Evolutionary conservation across 1,140 invertebrate species (phyloP), one percentile per base, ranked within the genome.

Genomic region (Metopolophium dirhodum): DNA sequence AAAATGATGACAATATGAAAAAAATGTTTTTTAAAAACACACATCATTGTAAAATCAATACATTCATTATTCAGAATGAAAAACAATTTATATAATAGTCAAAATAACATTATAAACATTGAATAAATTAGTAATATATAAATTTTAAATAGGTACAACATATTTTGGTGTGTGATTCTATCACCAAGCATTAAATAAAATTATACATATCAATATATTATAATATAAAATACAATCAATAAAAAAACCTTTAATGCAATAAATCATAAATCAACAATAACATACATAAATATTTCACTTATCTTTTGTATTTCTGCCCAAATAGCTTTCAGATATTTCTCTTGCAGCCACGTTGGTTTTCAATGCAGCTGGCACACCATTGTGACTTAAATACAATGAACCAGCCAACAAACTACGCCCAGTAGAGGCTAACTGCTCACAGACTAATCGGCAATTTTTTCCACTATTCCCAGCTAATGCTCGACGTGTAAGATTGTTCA

Each of bases 301-400:
- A 83, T 93, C 68, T 83, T 91, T 93, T n/a, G 82, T 37, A 93
- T 93, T 93, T 57, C 91, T 93, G 14, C 47, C n/a, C 86, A 93
- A 93, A 93, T 93, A 93, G 18, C 82, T 83, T 85, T 86, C 35
- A 86, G 91, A 82, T 30, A 93, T 93, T 93, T 93, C 82, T 85
- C 49, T 85, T 18, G 91, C 91, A 41, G 91, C 91, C 14, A 93
- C 91, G 45, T 93, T 86, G 26, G 91, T 93, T 85, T 20, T 93
- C 35, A 93, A 83, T 41, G 91, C 91, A 41, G 37, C 14, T 41
- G 91, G 91, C 26, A 93, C 91, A 30, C 49, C 37, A 23, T 93
- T 93, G 8, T 93, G 82, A 51, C 9, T 85, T 54, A 93, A 85
- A 54, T 51, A 57, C 23, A 93, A 86, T 7, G 91, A 83, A 93